Evolutionary conservation across 37 sponge, comb jelly and placozoan genomes (phyloP).

Genomic region (Cladorhizidae sp.): DNA sequence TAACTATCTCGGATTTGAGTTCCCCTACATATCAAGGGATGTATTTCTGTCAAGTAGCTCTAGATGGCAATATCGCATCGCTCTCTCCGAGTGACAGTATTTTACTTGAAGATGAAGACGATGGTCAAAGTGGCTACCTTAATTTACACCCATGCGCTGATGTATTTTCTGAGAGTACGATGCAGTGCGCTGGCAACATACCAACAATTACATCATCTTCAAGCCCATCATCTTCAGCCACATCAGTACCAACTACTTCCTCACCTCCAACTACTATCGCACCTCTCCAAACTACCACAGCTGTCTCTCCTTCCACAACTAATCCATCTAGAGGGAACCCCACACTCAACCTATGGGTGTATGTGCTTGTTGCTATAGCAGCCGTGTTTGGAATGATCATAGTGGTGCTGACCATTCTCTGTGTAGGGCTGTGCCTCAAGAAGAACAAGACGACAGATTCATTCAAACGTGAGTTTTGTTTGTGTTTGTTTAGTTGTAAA

Average conservation of each 20-base stretch:
- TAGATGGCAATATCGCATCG: neutral
- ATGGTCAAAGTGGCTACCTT: neutral
- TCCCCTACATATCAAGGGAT: neutral
- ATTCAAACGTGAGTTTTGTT: constrained; percentile 2
- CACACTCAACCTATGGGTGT: constrained; percentile 34
- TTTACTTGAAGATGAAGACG: neutral
- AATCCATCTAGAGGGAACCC: neutral
- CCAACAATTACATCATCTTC: neutral
- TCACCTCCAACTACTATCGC: neutral
- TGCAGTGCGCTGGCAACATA: neutral
- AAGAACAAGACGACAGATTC: constrained; percentile 18
- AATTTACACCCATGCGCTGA: neutral
- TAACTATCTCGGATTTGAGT: no score
- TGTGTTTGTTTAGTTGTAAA: neutral
- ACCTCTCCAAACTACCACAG: neutral
- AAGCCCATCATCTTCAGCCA: neutral
- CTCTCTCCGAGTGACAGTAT: neutral
- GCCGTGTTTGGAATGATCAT: constrained; percentile 55
- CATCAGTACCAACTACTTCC: neutral
- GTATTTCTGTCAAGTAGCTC: constrained; percentile 7
- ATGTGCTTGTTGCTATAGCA: constrained; percentile 45
- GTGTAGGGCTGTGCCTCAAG: constrained; percentile 44
- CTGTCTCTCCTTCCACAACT: no score
- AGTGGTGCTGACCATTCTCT: constrained; percentile 34
- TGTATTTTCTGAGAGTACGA: neutral